Evolutionary conservation across 92 coral and sea anemone species (phyloP), one percentile per base, ranked within the genome.

Genomic region (Phenganax marumi): DNA sequence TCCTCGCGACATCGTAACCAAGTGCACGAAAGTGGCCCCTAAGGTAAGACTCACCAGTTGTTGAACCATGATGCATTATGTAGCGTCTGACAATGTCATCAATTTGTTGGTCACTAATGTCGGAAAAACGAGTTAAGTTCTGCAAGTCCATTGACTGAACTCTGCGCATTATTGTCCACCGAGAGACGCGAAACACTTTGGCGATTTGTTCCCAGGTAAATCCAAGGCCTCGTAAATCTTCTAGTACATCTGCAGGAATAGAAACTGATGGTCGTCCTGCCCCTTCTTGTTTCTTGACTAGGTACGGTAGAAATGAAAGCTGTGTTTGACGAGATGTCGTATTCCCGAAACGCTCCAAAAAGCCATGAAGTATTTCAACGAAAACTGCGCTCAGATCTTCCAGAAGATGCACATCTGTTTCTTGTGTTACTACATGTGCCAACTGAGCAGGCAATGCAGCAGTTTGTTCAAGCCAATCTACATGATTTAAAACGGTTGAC

Each of bases 61-160:
- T 85, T 63, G 83, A 73, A 39, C 91, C 91, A 76, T 88, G 91
- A 10, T 83, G 79, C 53, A 82, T 60, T 26, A 88, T 88, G 58
- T 79, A 88, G 50, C 76, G 82, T 79, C 65, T 71, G 24, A 70
- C 85, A 43, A 75, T 23, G 39, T 64, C 68, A 70, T 89, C 87
- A n/a, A 89, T 75, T 69, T 89, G 89, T 70, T 75, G 63, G 70
- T 85, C 91, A 81, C 89, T 81, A 70, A 88, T 89, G 79, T 84
- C 71, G 33, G 90, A 86, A 77, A 78, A 89, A 52, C 82, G 75
- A 84, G 81, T 79, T 25, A 89, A 80, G 66, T 73, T 76, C 47
- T 84, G 64, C 52, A 89, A 68, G 25, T 88, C 83, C 69, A 71
- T 73, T 52, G 84, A 87, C 43, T 52, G 84, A 57, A 86, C 89